Percentiles rank a stretch among this genome's conserved stretches.
Evolutionary conservation across 92 coral and sea anemone species (phyloP).

Genomic region (Epizoanthus rinbou): DNA sequence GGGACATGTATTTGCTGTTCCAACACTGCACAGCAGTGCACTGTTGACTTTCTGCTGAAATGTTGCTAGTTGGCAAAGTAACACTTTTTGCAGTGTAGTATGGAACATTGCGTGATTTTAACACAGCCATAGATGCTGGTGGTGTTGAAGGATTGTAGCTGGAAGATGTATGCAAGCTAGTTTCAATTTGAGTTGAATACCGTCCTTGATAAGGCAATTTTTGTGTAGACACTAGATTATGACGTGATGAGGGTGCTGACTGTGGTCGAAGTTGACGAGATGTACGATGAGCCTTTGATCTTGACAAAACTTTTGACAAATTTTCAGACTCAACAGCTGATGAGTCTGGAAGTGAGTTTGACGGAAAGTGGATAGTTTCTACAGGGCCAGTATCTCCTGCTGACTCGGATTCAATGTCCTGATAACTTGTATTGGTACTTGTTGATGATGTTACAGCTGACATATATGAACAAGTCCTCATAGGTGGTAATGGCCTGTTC

Average conservation of each 20-base stretch:
- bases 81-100: constrained; percentile 88
- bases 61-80: constrained; percentile 61
- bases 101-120: constrained; percentile 76
- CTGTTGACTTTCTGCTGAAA: constrained; percentile 73
- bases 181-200: constrained; percentile 42
- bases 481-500: constrained; percentile 75
- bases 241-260: constrained; percentile 81
- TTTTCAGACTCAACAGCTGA: constrained; percentile 30
- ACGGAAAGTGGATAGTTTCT: constrained; percentile 53
- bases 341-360: constrained; percentile 62
- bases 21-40: constrained; percentile 74
- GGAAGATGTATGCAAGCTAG: constrained; percentile 7
- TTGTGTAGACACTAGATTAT: constrained; percentile 47
- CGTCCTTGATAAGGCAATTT: constrained; percentile 40
- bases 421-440: constrained; percentile 16
- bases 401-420: background rate
- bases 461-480: constrained; percentile 78
- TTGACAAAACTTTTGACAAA: constrained; percentile 50
- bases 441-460: constrained; percentile 71
- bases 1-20: constrained; percentile 42
- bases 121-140: constrained; percentile 81
- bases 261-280: constrained; percentile 72
- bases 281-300: constrained; percentile 39
- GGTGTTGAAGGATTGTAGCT: constrained; percentile 63
- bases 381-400: background rate